A percentile compares a stretch with the other conserved stretches of the same genome.
Evolutionary conservation across 2,113 vertebrate species (phyloP).

Genomic region (Myotis yumanensis): DNA sequence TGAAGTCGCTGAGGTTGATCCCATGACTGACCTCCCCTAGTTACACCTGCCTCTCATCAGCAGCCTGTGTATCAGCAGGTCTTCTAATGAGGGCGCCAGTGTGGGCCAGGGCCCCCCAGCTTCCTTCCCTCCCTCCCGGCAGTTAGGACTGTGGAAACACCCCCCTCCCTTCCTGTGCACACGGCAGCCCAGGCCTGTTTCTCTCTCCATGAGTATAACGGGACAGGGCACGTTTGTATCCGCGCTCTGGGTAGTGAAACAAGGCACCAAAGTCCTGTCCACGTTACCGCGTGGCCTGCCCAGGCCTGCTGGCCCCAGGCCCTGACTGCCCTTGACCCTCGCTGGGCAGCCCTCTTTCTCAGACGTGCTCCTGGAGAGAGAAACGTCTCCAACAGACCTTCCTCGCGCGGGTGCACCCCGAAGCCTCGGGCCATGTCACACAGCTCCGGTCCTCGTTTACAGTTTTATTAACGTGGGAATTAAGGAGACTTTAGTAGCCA

Average conservation of each 20-base stretch:
- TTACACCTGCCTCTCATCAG: too few species aligned
- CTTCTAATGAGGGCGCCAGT: too few species aligned
- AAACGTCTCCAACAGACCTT: slow-evolving; percentile 42
- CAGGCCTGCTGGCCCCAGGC: slow-evolving; percentile 37
- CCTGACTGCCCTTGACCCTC: slow-evolving; percentile 45
- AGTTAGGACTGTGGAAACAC: not conserved
- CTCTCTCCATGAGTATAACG: not conserved
- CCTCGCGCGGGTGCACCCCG: not conserved
- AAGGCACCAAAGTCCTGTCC: not conserved
- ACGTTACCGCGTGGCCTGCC: slow-evolving; percentile 46
- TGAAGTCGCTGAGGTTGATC: too few species aligned
- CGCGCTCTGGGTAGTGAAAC: slow-evolving; percentile 31
- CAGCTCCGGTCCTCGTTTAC: not conserved
- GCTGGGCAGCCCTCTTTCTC: slow-evolving; percentile 13
- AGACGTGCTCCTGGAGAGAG: slow-evolving; percentile 49
- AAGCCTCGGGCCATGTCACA: slow-evolving; percentile 21
- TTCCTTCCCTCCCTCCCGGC: too few species aligned
- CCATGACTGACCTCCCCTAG: too few species aligned
- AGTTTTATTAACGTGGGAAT: slow-evolving; percentile 2
- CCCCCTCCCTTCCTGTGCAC: not conserved
- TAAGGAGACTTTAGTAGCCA: not conserved
- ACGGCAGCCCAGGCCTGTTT: not conserved
- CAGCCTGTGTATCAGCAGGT: too few species aligned
- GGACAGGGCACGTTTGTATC: not conserved
- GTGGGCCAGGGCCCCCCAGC: too few species aligned